A percentile compares a stretch with the other conserved stretches of the same genome.
These are phyloP conservation scores for Meleagris gallopavo DNA, from an alignment of 2,113 vertebrate species.

Conservation along the genomic window DNA sequence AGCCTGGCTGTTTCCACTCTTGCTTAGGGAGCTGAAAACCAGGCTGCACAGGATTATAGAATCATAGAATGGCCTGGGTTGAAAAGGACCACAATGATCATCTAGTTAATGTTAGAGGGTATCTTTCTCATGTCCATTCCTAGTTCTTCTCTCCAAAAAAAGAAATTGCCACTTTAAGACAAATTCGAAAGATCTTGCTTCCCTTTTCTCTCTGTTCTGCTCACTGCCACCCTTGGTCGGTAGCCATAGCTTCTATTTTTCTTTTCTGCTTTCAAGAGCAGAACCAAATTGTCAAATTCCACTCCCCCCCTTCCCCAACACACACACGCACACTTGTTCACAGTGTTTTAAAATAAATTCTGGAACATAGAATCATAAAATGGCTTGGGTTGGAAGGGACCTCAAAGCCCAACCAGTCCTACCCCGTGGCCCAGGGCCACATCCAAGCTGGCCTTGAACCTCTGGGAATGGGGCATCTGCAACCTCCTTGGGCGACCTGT, in stretches of 20 bases:
- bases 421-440: no score
- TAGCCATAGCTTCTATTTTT: neutral
- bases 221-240: neutral
- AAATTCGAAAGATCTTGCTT: neutral
- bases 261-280: neutral
- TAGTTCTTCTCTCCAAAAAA: conserved; percentile 7
- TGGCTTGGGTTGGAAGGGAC: no score
- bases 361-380: neutral
- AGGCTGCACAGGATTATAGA: neutral
- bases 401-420: no score
- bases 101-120: neutral
- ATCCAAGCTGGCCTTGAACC: no score
- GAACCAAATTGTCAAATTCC: neutral
- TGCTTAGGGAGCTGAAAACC: neutral
- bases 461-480: no score
- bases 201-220: neutral
- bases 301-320: no score
- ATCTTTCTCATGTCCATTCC: neutral
- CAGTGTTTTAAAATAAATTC: neutral
- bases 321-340: neutral
- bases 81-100: no score
- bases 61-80: no score
- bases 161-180: neutral
- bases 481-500: no score
- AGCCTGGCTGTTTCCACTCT: neutral